Base-by-base conservation (phyloP, 2,797 vertebrate genomes). In the Mionectes olivaceus region DNA sequence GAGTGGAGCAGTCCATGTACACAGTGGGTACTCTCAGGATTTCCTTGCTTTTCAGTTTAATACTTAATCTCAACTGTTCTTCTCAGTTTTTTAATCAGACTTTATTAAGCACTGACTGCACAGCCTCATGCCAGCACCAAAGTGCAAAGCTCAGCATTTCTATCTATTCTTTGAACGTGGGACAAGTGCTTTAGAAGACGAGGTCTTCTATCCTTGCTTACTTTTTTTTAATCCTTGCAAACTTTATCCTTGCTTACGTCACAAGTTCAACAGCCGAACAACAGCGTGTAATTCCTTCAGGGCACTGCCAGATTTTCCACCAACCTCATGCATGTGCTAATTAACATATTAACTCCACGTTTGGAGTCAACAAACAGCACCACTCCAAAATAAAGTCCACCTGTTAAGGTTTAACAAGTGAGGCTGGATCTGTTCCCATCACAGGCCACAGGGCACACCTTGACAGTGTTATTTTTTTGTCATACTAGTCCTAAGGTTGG, bases 391-490 rank as follows among this genome's bases (percentile, higher is more conserved):
- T 17, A 63, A 77, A 83, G 53, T 89, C 79, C 19, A 83, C 24
- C 52, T 32, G 74, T 92, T 89, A 91, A 57, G 71, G 43, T 76
- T 96, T 95, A 94, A 89, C 37, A 7, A 89, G 27, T 1, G 8
- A 83, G n/a, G 57, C 6, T 56, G 87, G 67, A 88, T 87, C 88
- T 78, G 68, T 21, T 95, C 39, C 80, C 63, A 79, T 32, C 41
- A 21, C 27, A 39, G 61, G 49, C 24, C 84, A 91, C 3, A 21
- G 28, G 41, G 50, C 82, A 78, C 46, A 71, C 35, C n/a, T 30
- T 39, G 23, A 63, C 25, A 43, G 11, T 11, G 61, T 64, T 68
- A 47, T 25, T 52, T 75, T 75, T 55, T 67, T 53, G 27, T n/a
- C 61, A 55, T 0, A 18, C 4, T 13, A 68, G 25, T 24, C 32